phyloP scores from a whole-genome alignment of 2,113 vertebrate species.

The Merops nubicus region DNA sequence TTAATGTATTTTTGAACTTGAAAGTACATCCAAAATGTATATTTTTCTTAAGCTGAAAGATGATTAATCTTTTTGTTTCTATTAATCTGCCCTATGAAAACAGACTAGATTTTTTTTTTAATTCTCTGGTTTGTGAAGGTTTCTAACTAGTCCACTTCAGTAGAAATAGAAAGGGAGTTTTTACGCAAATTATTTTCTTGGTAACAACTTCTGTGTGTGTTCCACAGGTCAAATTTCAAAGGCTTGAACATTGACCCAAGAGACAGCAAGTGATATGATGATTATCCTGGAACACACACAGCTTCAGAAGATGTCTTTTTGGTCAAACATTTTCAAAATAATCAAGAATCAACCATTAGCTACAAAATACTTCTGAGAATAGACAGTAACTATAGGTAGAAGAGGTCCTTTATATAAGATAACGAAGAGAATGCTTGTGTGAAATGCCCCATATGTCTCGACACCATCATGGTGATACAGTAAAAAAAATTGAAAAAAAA shows the following conservation, averaged over 20 bases:
- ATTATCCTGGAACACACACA: background rate
- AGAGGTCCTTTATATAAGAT: background rate
- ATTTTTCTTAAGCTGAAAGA: background rate
- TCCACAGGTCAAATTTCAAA: background rate
- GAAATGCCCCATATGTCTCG: background rate
- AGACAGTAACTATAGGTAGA: background rate
- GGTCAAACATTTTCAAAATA: background rate
- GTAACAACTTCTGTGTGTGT: background rate
- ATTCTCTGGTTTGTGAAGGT: background rate
- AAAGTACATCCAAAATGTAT: background rate
- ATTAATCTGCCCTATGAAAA: background rate
- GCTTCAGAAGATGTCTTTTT: background rate
- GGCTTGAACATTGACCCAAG: background rate
- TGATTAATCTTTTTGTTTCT: background rate
- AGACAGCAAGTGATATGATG: background rate
- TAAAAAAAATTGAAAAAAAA: background rate
- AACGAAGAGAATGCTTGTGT: fast-evolving
- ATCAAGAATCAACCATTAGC: background rate
- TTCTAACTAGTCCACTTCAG: background rate
- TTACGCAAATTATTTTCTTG: background rate
- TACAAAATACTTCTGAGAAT: background rate
- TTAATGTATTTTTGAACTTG: background rate
- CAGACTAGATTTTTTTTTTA: background rate
- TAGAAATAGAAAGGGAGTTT: background rate
- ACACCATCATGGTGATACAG: background rate